Percentiles rank a stretch among this genome's conserved stretches.
These are phyloP conservation scores for Diabrotica balteata DNA, from an alignment of 2,888 invertebrate genomes.

Conservation along the genomic window DNA sequence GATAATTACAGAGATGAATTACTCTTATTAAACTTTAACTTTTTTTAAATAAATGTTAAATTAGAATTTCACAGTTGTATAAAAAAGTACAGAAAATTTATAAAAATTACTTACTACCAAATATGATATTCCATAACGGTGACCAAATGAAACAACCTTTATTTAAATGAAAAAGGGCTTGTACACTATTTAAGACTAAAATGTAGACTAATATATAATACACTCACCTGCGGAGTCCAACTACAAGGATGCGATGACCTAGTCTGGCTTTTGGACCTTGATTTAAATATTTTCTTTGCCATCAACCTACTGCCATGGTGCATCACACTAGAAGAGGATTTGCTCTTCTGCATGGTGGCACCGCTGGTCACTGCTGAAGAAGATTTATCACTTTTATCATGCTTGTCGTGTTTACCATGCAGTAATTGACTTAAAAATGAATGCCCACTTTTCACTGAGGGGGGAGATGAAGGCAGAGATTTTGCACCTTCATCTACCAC, in stretches of 20 bases:
- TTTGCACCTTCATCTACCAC: conserved; percentile 56
- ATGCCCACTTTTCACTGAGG: conserved; percentile 63
- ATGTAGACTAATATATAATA: too few relatives aligned
- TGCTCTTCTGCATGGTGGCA: conserved; percentile 86
- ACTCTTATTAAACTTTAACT: too few relatives aligned
- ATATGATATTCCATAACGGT: too few relatives aligned
- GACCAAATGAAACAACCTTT: too few relatives aligned
- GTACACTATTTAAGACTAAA: too few relatives aligned
- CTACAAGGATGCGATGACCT: conserved; percentile 68
- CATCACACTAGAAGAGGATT: conserved; percentile 86
- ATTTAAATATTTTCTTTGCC: conserved; percentile 84
- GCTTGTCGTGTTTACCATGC: conserved; percentile 62
- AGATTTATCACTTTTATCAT: conserved; percentile 46
- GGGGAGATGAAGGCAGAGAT: conserved; percentile 59
- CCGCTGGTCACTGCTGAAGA: conserved; percentile 58
- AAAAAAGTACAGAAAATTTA: too few relatives aligned
- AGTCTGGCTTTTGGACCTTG: conserved; percentile 83
- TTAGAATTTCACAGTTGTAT: too few relatives aligned
- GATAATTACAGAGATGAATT: too few relatives aligned
- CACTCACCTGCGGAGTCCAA: conserved; percentile 88
- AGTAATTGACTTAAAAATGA: conserved; percentile 71
- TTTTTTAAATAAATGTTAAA: too few relatives aligned
- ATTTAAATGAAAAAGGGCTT: too few relatives aligned
- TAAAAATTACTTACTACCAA: too few relatives aligned
- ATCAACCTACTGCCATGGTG: conserved; percentile 75